Evolutionary conservation across 2,888 invertebrate species (phyloP).

Genomic region (Amphipyra berbera): DNA sequence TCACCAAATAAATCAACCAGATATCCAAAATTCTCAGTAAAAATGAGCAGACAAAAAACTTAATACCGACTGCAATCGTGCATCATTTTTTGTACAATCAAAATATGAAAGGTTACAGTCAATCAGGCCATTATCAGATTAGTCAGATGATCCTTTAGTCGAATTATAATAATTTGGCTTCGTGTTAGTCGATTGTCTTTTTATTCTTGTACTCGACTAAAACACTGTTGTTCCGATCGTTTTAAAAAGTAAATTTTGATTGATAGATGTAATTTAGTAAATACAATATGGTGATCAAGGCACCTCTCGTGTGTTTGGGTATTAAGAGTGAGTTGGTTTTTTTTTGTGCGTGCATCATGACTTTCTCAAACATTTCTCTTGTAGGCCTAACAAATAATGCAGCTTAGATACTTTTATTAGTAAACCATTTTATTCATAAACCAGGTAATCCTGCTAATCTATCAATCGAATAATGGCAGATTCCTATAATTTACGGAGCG

Average conservation of each 20-base stretch:
- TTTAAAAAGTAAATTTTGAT: constrained; percentile 64
- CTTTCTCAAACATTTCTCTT: not conserved
- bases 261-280: constrained; percentile 60
- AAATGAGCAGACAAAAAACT: constrained; percentile 27
- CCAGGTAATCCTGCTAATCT: too few species aligned
- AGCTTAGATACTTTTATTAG: too few species aligned
- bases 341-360: constrained; percentile 2
- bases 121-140: constrained; percentile 76
- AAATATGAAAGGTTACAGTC: constrained; percentile 64
- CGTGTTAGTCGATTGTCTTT: constrained; percentile 60
- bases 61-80: constrained; percentile 50
- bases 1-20: constrained; percentile 43
- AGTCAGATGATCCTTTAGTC: constrained; percentile 68
- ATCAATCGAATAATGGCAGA: too few species aligned
- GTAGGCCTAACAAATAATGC: not conserved
- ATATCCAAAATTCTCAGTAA: constrained; percentile 4
- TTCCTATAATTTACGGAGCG: too few species aligned
- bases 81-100: constrained; percentile 54
- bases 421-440: too few species aligned
- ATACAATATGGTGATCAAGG: constrained; percentile 32
- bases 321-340: constrained; percentile 23
- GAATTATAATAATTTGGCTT: constrained; percentile 77
- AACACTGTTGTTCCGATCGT: constrained; percentile 52
- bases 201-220: constrained; percentile 51
- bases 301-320: constrained; percentile 26